A percentile compares a stretch with the other conserved stretches of the same genome.
phyloP scores from a whole-genome alignment of 2,797 vertebrate genomes.

The Valencia hispanica region DNA sequence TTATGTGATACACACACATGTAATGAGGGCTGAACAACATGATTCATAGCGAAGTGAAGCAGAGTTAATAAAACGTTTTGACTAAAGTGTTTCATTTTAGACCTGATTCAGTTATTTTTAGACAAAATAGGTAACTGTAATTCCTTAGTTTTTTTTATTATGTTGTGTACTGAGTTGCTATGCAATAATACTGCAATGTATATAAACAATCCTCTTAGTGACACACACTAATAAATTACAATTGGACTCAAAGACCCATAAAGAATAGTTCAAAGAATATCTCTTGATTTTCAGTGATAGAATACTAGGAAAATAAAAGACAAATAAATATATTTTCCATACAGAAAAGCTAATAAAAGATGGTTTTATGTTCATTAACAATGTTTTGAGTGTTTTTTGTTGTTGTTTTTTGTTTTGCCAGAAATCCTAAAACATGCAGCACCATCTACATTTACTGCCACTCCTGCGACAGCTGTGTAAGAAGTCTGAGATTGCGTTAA shows the following conservation, averaged over 20 bases:
- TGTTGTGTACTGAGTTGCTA: background rate
- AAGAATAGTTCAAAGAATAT: background rate
- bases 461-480: background rate
- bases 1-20: slow-evolving; percentile 28
- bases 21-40: slow-evolving; percentile 28
- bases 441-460: background rate
- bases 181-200: background rate
- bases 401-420: background rate
- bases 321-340: background rate
- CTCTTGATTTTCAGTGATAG: background rate
- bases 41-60: slow-evolving; percentile 1
- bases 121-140: background rate
- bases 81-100: slow-evolving; percentile 1
- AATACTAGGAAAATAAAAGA: background rate
- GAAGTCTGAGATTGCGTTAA: background rate
- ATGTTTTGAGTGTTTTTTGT: background rate
- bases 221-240: no score
- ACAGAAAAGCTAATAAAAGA: background rate
- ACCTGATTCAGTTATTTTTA: background rate
- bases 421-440: background rate
- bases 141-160: background rate
- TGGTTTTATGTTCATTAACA: background rate
- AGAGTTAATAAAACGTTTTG: background rate
- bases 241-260: no score
- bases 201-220: background rate